Evolutionary conservation across 2,113 vertebrate genomes (phyloP).

Genomic region (Bambusicola thoracicus): DNA sequence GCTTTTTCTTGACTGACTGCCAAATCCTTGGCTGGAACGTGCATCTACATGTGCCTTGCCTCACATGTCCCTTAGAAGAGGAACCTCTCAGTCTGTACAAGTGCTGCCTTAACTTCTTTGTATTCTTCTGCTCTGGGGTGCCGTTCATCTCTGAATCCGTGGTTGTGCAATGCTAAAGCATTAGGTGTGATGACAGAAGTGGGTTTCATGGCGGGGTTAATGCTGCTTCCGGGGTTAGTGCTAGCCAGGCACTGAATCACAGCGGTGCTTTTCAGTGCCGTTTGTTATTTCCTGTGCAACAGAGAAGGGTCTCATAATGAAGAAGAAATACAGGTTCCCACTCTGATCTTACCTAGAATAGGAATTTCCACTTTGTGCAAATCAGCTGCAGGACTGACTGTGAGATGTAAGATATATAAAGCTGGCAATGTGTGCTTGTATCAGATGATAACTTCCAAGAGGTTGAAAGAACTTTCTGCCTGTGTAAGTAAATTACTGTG

Average conservation of each 20-base stretch:
- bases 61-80: background rate
- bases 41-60: background rate
- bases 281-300: slow-evolving; percentile 34
- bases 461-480: background rate
- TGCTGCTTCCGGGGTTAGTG: background rate
- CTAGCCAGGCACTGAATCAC: background rate
- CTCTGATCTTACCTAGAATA: background rate
- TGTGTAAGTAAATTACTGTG: slow-evolving; percentile 50
- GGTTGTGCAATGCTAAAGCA: background rate
- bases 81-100: accelerated
- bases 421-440: background rate
- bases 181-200: background rate
- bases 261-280: background rate
- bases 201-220: background rate
- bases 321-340: slow-evolving; percentile 55
- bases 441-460: background rate
- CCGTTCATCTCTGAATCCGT: accelerated
- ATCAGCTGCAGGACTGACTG: background rate
- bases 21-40: background rate
- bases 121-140: background rate
- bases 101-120: background rate
- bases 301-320: background rate
- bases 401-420: slow-evolving; percentile 28
- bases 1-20: background rate
- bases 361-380: slow-evolving; percentile 46